Evolutionary conservation across 2,888 invertebrate genomes (phyloP).

Genomic region (Drosophila colorata): DNA sequence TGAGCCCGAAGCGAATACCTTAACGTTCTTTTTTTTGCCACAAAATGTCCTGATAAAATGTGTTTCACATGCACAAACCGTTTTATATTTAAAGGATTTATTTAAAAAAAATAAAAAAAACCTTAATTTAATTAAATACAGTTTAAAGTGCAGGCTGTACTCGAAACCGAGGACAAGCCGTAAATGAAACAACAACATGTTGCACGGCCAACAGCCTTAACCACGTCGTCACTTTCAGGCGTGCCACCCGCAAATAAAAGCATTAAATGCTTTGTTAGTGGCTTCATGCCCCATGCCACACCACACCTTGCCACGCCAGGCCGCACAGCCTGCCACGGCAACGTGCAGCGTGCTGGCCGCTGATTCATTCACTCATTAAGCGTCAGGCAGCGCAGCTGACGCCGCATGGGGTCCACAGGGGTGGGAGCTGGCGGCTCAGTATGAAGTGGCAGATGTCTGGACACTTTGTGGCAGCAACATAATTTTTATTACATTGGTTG

Average conservation of each 20-base stretch:
- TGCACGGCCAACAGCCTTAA: slow-evolving; percentile 53
- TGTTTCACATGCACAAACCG: background rate
- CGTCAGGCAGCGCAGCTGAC: slow-evolving; percentile 70
- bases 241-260: slow-evolving; percentile 78
- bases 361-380: slow-evolving; percentile 75
- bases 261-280: slow-evolving; percentile 77
- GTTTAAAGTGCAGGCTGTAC: slow-evolving; percentile 11
- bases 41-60: background rate
- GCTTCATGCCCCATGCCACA: slow-evolving; percentile 31
- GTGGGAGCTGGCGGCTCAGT: background rate
- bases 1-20: background rate
- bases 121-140: slow-evolving; percentile 37
- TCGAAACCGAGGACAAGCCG: background rate
- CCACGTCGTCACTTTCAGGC: slow-evolving; percentile 63
- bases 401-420: slow-evolving; percentile 59
- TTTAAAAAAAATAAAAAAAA: slow-evolving; percentile 2
- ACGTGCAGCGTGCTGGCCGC: slow-evolving; percentile 49
- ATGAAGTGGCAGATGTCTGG: slow-evolving; percentile 15
- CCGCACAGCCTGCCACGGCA: slow-evolving; percentile 1
- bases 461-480: slow-evolving; percentile 76
- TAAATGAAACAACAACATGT: slow-evolving; percentile 61
- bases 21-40: background rate
- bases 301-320: slow-evolving; percentile 5
- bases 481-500: slow-evolving; percentile 73
- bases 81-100: slow-evolving; percentile 1